phyloP scores from a whole-genome alignment of 2,888 invertebrate genomes.

The Anthrax anthrax region DNA sequence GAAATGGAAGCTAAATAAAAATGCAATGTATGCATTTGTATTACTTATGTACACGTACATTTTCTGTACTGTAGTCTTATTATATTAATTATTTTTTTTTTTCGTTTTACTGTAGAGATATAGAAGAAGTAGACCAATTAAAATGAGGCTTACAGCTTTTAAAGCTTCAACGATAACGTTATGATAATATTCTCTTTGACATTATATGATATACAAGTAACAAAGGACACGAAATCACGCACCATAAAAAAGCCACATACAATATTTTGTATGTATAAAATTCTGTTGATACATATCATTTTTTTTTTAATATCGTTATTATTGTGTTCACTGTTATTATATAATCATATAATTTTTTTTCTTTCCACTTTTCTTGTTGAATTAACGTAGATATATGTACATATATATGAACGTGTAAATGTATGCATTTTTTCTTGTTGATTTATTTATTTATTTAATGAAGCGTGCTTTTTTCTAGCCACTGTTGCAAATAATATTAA shows the following conservation, averaged over 20 bases:
- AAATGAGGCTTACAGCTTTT: conserved; percentile 6
- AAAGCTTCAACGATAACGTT: background rate
- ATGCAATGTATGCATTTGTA: too few species aligned
- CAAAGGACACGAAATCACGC: conserved; percentile 10
- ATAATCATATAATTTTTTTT: conserved; percentile 5
- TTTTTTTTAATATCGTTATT: conserved; percentile 1
- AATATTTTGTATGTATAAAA: too few species aligned
- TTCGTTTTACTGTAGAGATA: too few species aligned
- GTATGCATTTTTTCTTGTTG: too few species aligned
- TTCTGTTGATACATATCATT: background rate
- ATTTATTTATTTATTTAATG: too few species aligned
- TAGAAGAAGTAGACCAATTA: conserved; percentile 6
- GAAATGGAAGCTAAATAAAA: too few species aligned
- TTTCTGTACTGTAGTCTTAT: too few species aligned
- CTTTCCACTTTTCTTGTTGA: background rate
- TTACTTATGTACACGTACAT: too few species aligned
- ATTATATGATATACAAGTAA: background rate
- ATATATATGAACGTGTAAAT: too few species aligned
- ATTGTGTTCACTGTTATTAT: conserved; percentile 5
- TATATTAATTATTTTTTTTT: too few species aligned
- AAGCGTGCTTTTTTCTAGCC: too few species aligned
- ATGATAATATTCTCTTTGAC: background rate
- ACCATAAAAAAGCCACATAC: background rate
- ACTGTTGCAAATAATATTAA: too few species aligned
- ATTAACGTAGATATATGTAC: background rate